A percentile compares a stretch with the other conserved stretches of the same genome.
Conservation (phyloP, 2,797 vertebrate genomes). For the Acipenser transmontanus region DNA sequence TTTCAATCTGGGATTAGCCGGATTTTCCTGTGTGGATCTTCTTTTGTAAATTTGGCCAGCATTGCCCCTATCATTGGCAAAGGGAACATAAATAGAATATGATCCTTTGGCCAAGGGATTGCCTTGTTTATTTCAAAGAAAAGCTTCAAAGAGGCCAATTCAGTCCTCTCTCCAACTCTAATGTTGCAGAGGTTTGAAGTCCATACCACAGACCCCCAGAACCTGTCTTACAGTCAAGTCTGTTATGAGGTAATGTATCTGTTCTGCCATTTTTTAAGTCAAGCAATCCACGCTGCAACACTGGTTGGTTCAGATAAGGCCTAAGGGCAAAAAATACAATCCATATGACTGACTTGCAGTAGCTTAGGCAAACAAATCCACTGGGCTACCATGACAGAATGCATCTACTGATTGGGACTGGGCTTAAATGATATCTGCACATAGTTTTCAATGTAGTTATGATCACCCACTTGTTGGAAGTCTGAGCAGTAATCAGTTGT, state of each 20-base stretch:
- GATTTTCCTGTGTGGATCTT: constrained; percentile 82
- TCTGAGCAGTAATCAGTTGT: too few species aligned
- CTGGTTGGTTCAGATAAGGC: too few species aligned
- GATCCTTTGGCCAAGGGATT: constrained; percentile 76
- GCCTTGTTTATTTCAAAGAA: constrained; percentile 75
- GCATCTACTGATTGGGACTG: too few species aligned
- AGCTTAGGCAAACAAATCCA: too few species aligned
- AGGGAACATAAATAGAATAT: constrained; percentile 75
- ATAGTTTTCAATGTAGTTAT: too few species aligned
- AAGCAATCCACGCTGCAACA: too few species aligned
- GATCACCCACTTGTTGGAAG: too few species aligned
- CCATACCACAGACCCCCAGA: constrained; percentile 55
- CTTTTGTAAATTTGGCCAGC: constrained; percentile 80
- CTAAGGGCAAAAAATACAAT: too few species aligned
- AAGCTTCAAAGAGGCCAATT: constrained; percentile 66
- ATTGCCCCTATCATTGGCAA: constrained; percentile 72
- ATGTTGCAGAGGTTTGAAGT: constrained; percentile 57
- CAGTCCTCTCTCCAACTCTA: constrained; percentile 53
- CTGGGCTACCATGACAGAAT: too few species aligned
- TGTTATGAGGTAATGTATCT: constrained; percentile 41
- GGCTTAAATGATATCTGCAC: too few species aligned
- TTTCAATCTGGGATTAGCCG: constrained; percentile 82
- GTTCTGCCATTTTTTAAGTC: too few species aligned
- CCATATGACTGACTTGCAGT: too few species aligned
- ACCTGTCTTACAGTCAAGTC: constrained; percentile 43